phyloP scores from a whole-genome alignment of 2,888 invertebrate genomes.

The Nowickia ferox region DNA sequence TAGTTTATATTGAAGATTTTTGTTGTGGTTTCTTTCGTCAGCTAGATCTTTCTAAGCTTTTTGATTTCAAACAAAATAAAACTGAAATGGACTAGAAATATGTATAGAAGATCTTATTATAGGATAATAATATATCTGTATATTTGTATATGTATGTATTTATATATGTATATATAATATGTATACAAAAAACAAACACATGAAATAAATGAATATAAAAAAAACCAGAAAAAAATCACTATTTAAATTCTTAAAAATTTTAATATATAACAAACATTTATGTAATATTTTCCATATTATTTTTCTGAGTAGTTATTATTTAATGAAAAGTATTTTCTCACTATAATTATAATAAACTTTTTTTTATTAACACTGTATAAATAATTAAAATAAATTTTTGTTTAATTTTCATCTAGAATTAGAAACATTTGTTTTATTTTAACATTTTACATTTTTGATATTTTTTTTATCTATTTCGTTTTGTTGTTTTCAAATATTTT shows the following conservation, averaged over 20 bases:
- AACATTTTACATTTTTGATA: constrained; percentile 28
- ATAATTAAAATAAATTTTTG: neutral
- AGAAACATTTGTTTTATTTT: neutral
- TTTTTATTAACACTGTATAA: neutral
- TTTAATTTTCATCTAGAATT: neutral
- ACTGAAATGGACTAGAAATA: constrained; percentile 59
- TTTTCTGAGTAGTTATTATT: constrained; percentile 19
- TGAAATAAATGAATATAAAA: constrained; percentile 21
- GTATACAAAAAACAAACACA: constrained; percentile 28
- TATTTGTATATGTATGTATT: too few relatives aligned
- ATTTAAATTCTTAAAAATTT: constrained; percentile 17
- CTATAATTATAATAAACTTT: neutral
- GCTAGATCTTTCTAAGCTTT: constrained; percentile 36
- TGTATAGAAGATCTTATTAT: constrained; percentile 58
- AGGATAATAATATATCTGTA: constrained; percentile 48
- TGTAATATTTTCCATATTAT: constrained; percentile 44
- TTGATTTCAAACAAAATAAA: constrained; percentile 53
- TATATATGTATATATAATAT: too few relatives aligned
- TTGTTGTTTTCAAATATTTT: constrained; percentile 37
- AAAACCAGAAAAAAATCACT: constrained; percentile 3
- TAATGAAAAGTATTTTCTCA: neutral
- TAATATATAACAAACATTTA: constrained; percentile 47
- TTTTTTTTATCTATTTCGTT: constrained; percentile 35
- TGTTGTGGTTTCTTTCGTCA: constrained; percentile 43
- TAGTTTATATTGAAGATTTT: constrained; percentile 8